phyloP scores from a whole-genome alignment of 2,113 vertebrate genomes.

The Globicephala melas region DNA sequence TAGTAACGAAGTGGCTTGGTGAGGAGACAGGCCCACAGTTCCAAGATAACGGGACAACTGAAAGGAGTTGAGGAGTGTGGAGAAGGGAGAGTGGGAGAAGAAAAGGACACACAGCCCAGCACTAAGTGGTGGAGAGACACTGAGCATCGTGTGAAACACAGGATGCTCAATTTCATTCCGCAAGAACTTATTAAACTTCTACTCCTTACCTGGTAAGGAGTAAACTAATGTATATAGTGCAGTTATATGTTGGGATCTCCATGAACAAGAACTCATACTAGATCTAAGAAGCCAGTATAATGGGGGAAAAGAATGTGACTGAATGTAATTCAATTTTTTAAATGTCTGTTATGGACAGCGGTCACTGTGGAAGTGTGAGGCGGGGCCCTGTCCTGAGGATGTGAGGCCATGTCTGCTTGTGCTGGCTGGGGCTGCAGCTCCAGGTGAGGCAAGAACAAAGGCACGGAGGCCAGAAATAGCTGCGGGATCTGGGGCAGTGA shows the following conservation, averaged over 20 bases:
- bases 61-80: no score
- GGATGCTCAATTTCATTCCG: background rate
- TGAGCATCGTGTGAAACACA: background rate
- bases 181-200: background rate
- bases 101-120: background rate
- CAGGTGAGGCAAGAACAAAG: background rate
- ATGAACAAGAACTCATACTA: background rate
- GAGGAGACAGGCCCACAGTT: background rate
- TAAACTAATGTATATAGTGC: background rate
- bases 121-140: background rate
- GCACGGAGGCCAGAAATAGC: background rate
- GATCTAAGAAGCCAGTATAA: background rate
- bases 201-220: background rate
- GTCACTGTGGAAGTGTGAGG: background rate
- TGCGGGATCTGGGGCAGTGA: fast-evolving
- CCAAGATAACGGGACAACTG: no score
- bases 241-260: background rate
- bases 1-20: background rate
- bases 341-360: background rate
- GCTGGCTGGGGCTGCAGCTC: no score
- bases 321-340: background rate
- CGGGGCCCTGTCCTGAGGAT: background rate
- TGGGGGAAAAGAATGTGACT: background rate
- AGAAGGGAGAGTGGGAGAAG: background rate
- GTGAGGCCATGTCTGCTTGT: background rate